phyloP scores from a whole-genome alignment of 2,113 vertebrate species.

The Heterocephalus glaber region DNA sequence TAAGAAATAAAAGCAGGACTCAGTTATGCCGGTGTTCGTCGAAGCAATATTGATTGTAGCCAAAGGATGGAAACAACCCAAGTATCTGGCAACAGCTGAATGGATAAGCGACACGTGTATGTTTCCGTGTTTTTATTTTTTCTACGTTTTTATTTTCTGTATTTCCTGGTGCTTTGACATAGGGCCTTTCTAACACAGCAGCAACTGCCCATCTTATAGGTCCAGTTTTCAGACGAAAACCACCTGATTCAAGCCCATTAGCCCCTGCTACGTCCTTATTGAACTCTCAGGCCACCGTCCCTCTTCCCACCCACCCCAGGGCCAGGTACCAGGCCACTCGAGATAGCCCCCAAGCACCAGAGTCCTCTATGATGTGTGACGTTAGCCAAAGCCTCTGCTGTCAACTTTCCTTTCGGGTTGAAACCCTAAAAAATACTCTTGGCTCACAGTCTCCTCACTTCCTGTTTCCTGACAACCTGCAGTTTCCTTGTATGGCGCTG shows the following conservation, averaged over 20 bases:
- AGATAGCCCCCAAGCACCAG: not conserved
- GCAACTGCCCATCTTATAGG: not conserved
- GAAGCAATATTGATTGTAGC: not conserved
- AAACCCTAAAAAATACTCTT: not conserved
- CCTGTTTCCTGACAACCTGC: not conserved
- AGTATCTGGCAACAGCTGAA: not conserved
- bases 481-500: not conserved
- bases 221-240: not conserved
- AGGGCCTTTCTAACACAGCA: not conserved
- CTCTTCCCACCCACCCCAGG: not conserved
- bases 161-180: not conserved
- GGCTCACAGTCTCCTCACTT: not conserved
- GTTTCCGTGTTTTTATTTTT: not conserved
- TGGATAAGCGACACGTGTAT: too few relatives aligned
- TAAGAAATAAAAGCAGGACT: not conserved
- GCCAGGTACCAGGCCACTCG: not conserved
- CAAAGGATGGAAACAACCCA: not conserved
- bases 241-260: not conserved
- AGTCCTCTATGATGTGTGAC: not conserved
- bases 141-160: not conserved
- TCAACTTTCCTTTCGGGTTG: not conserved
- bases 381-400: not conserved
- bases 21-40: not conserved
- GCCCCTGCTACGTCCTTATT: not conserved
- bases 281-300: not conserved